Percentiles rank a stretch among this genome's conserved stretches.
Evolutionary conservation across 2,888 invertebrate genomes (phyloP).

Genomic region (Choristoneura rosaceana): DNA sequence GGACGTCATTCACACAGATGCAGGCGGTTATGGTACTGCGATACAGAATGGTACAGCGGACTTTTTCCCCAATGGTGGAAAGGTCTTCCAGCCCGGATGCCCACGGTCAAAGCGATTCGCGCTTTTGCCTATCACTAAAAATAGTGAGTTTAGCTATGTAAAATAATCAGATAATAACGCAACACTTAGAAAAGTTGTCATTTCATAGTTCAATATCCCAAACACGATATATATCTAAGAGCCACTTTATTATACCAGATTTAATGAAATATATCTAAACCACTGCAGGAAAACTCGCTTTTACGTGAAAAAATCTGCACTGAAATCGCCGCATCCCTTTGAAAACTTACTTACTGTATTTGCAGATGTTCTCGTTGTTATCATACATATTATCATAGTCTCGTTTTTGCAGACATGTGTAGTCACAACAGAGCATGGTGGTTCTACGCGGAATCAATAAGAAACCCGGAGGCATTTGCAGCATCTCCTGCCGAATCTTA

Average conservation of each 20-base stretch:
- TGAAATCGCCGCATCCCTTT: too few relatives aligned
- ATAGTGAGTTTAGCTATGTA: slow-evolving; percentile 66
- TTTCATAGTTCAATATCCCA: too few relatives aligned
- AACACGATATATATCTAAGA: too few relatives aligned
- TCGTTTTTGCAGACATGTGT: slow-evolving; percentile 76
- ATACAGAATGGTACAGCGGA: slow-evolving; percentile 85
- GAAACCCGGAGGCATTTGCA: slow-evolving; percentile 80
- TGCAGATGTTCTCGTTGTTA: too few relatives aligned
- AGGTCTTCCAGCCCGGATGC: slow-evolving; percentile 86
- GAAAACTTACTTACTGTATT: too few relatives aligned
- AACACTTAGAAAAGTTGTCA: too few relatives aligned
- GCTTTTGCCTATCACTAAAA: slow-evolving; percentile 79
- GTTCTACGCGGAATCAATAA: slow-evolving; percentile 86
- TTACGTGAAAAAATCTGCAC: too few relatives aligned
- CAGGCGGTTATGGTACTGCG: slow-evolving; percentile 86
- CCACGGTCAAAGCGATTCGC: slow-evolving; percentile 70
- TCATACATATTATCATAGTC: too few relatives aligned
- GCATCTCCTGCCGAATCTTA: slow-evolving; percentile 84
- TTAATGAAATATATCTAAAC: too few relatives aligned
- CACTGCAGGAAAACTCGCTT: too few relatives aligned
- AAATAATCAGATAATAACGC: too few relatives aligned
- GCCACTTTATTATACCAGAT: too few relatives aligned
- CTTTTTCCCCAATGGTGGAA: slow-evolving; percentile 87
- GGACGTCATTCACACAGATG: slow-evolving; percentile 90
- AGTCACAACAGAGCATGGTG: slow-evolving; percentile 87